Evolutionary conservation across 2,888 invertebrate species (phyloP).

Genomic region (Eugnorisma glareosa): DNA sequence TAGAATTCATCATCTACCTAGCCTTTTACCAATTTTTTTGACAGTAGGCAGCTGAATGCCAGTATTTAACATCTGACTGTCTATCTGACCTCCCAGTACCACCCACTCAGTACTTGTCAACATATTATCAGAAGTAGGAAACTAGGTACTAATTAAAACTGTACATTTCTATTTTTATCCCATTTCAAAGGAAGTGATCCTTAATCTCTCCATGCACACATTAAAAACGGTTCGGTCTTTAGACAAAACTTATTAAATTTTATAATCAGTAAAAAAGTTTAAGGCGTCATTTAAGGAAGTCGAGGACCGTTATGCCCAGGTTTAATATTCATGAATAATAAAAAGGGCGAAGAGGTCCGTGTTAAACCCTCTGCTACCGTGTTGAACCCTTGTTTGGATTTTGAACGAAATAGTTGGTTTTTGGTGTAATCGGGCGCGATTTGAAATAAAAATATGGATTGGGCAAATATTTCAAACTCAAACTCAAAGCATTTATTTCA

Average conservation of each 20-base stretch:
- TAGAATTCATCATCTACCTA: background rate
- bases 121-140: background rate
- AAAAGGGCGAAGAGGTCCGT: constrained; percentile 67
- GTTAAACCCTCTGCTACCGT: constrained; percentile 59
- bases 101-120: background rate
- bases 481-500: too few relatives aligned
- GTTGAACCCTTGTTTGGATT: constrained; percentile 43
- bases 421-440: constrained; percentile 24
- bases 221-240: constrained; percentile 64
- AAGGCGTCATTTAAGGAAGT: constrained; percentile 66
- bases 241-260: constrained; percentile 62
- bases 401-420: constrained; percentile 16
- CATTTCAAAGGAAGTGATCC: constrained; percentile 20
- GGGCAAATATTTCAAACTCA: too few relatives aligned
- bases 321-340: constrained; percentile 78
- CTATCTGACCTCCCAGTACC: background rate
- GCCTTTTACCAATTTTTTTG: background rate
- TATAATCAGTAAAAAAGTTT: constrained; percentile 73
- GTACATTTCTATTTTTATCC: background rate
- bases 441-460: constrained; percentile 7
- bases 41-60: background rate
- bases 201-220: constrained; percentile 35
- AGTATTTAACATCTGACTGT: background rate
- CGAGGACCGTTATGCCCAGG: constrained; percentile 61
- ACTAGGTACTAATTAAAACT: background rate